phyloP scores from a whole-genome alignment of 2,888 invertebrate genomes.

The Euphydryas editha region DNA sequence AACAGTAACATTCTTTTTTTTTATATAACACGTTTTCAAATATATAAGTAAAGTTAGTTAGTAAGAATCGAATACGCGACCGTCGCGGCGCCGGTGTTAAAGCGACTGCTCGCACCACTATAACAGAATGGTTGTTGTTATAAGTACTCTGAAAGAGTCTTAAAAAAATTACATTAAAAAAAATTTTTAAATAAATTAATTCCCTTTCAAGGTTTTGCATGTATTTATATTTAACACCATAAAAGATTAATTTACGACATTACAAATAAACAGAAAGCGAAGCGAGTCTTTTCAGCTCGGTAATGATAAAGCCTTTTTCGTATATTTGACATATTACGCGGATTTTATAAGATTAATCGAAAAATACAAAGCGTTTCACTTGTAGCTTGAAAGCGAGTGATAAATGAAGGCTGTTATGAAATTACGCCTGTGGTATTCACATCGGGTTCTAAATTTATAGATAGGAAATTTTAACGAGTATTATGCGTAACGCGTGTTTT shows the following conservation, averaged over 20 bases:
- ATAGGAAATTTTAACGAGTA: constrained; percentile 21
- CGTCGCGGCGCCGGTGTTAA: too few relatives aligned
- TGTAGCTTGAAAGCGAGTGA: constrained; percentile 40
- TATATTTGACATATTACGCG: constrained; percentile 35
- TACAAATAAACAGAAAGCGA: constrained; percentile 19
- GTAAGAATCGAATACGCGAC: too few relatives aligned
- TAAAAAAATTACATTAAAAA: too few relatives aligned
- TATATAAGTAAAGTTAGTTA: too few relatives aligned
- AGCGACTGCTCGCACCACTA: too few relatives aligned
- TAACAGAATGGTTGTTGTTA: too few relatives aligned
- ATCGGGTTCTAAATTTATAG: constrained; percentile 33
- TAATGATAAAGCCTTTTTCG: constrained; percentile 35
- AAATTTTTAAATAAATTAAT: background rate
- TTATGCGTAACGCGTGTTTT: constrained; percentile 16
- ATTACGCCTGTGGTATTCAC: constrained; percentile 38
- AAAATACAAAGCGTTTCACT: constrained; percentile 41
- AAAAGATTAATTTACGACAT: constrained; percentile 16
- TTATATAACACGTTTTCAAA: too few relatives aligned
- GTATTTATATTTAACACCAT: background rate
- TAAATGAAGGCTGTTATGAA: constrained; percentile 45
- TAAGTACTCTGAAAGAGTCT: too few relatives aligned
- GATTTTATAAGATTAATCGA: constrained; percentile 44
- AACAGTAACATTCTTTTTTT: too few relatives aligned
- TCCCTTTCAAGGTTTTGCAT: background rate
- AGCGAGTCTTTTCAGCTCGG: constrained; percentile 19